Base-by-base conservation (phyloP, 1,140 invertebrate species). In the Probaryconus sp. region DNA sequence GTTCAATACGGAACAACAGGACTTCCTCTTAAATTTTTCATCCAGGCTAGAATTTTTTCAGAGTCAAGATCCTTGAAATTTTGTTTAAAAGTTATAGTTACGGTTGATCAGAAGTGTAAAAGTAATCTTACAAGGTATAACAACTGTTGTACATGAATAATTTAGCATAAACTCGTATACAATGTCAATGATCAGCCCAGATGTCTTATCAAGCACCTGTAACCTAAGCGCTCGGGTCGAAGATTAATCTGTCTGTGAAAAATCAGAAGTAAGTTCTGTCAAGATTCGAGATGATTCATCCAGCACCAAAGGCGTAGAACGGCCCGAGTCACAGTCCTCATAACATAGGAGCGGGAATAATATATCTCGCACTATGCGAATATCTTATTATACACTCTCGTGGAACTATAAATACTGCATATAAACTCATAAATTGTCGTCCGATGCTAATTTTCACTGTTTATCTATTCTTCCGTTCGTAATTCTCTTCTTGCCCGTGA, bases 391-490 rank as follows among this genome's bases (percentile, higher is more conserved):
- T 58, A 33, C 30, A n/a, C 24, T 40, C 17, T 53, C 33, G 48
- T 28, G 18, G 30, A 26, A 61, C 53, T 40, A 55, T 73, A 64
- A 65, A 60, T 60, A 65, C 60, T 33, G 10, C 30, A 9, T 21
- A 30, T 38, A 61, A 73, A 63, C 70, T 28, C 63, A 73, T 73
- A 74, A 74, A 67, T 74, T 55, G 40, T 56, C 48, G 35, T 45
- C 26, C 53, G 20, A 64, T 68, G 50, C 71, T 74, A 74, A 68
- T 74, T 74, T 64, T 51, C 51, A 64, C 71, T 56, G 58, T 74
- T 68, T 68, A 74, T 74, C 63, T 74, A 64, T 64, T 24, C 33
- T 17, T 48, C 26, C 63, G 33, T 60, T 73, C 63, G 61, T 26
- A 45, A 71, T 68, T 73, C 69, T 45, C 43, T 37, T 37, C 20